These are phyloP conservation scores for Yponomeuta malinellus DNA, from an alignment of 2,888 invertebrate genomes.

Conservation along the genomic window DNA sequence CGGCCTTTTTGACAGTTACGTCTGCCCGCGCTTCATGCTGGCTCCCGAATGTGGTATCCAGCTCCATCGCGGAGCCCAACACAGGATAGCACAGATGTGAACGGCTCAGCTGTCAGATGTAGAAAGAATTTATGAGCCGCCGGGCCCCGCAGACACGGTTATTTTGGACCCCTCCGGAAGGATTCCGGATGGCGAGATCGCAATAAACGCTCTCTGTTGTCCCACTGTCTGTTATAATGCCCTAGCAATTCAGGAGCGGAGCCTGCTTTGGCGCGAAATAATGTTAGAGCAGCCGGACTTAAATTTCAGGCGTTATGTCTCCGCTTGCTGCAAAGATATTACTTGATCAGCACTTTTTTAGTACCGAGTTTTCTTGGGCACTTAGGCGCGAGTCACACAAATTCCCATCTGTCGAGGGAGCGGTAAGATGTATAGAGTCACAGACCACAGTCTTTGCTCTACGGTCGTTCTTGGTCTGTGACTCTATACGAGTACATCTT, in stretches of 20 bases:
- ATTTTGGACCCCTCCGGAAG: slow-evolving; percentile 58
- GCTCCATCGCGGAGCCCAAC: slow-evolving; percentile 36
- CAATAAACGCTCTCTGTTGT: neutral
- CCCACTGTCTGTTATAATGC: neutral
- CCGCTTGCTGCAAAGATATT: neutral
- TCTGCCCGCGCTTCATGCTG: slow-evolving; percentile 56
- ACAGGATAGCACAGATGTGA: slow-evolving; percentile 55
- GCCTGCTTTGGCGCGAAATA: neutral
- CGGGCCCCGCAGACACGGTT: slow-evolving; percentile 24
- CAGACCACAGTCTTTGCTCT: no score
- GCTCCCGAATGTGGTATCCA: slow-evolving; percentile 41
- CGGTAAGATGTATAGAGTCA: no score
- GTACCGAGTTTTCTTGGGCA: neutral
- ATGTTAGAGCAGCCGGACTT: neutral
- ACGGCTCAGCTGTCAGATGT: slow-evolving; percentile 59
- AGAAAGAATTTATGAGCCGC: slow-evolving; percentile 70
- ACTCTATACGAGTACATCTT: no score
- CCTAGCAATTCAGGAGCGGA: neutral
- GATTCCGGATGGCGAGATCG: slow-evolving; percentile 12
- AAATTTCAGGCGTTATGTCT: neutral
- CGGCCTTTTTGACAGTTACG: slow-evolving; percentile 40
- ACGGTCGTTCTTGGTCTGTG: no score
- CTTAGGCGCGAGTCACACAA: no score
- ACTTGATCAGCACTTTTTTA: neutral
- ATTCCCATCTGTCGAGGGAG: no score